Evolutionary conservation across 2,888 invertebrate genomes (phyloP).

Genomic region (Xanthia icteritia): DNA sequence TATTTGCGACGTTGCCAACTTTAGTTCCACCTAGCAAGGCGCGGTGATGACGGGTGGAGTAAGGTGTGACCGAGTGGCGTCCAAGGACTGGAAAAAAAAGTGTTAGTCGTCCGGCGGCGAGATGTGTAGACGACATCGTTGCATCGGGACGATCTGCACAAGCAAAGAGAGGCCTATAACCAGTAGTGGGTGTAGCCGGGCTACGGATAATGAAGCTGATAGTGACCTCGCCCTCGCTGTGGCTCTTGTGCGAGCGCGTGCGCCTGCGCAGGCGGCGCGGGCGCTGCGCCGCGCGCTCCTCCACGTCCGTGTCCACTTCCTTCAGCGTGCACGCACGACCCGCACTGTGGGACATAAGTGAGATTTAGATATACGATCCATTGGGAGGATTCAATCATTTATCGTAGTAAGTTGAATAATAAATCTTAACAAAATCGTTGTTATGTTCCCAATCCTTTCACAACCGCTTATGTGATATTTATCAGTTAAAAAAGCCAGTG

Average conservation of each 20-base stretch:
- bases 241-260: conserved; percentile 88
- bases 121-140: not conserved
- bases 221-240: conserved; percentile 86
- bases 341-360: conserved; percentile 77
- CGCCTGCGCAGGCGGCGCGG: conserved; percentile 84
- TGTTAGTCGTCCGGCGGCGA: too few species aligned
- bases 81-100: too few species aligned
- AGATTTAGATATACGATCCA: too few species aligned
- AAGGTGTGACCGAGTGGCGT: not conserved
- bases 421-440: not conserved
- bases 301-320: conserved; percentile 93
- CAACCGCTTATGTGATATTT: too few species aligned
- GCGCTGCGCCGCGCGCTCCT: conserved; percentile 88
- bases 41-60: not conserved
- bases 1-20: too few species aligned
- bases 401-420: not conserved
- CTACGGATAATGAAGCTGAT: not conserved
- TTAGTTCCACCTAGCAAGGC: not conserved
- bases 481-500: too few species aligned
- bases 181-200: not conserved
- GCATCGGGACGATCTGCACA: not conserved
- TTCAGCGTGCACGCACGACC: conserved; percentile 92
- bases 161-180: not conserved
- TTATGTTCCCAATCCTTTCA: too few species aligned
- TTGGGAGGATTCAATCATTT: too few species aligned